Evolutionary conservation across 2,888 invertebrate species (phyloP), one percentile per base, ranked within the genome.

Genomic region (Drosophila bunnanda): DNA sequence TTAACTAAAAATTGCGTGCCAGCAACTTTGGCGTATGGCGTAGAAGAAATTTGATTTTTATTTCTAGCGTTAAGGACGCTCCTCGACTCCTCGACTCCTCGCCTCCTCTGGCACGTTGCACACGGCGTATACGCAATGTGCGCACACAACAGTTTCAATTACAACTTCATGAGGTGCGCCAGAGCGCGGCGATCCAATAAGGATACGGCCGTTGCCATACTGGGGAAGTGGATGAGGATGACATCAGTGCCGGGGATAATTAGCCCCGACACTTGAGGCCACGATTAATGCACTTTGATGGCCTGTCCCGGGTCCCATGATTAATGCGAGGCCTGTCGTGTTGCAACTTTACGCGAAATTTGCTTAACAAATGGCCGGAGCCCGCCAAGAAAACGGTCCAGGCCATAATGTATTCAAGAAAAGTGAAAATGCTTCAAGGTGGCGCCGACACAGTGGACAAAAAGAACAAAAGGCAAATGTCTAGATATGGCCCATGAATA

Each of bases 1-100:
- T 88, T 80, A 78, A 83, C 86, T 88, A 83, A 88, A 88, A 82
- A 80, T 75, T 88, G 86, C 71, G 52, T 44, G 52, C 66, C 62
- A 58, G 53, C 65, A 78, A 81, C 66, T 83, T 79, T 56, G 64
- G 50, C 9, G 46, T 53, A 54, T 64, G 62, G 59, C 50, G 50
- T 36, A 17, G 46, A 60, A 66, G 77, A 69, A 88, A 87, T 86
- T 82, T 78, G 77, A 86, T 80, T 85, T 80, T 88, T 80, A 78
- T 88, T 79, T 67, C 67, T 61, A 48, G 69, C 39, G 64, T 46
- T 43, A 41, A 30, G 22, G 4, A 28, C 22, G 22, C 43, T 22
- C 43, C 43, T 8, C 20, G n/a, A n/a, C n/a, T n/a, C n/a, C n/a
- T n/a, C n/a, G 3, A 2, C 20, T 5, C 20, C 20, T 15, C 4